Conservation (phyloP, 2,113 vertebrate genomes). For the Lichenostomus cassidix region DNA sequence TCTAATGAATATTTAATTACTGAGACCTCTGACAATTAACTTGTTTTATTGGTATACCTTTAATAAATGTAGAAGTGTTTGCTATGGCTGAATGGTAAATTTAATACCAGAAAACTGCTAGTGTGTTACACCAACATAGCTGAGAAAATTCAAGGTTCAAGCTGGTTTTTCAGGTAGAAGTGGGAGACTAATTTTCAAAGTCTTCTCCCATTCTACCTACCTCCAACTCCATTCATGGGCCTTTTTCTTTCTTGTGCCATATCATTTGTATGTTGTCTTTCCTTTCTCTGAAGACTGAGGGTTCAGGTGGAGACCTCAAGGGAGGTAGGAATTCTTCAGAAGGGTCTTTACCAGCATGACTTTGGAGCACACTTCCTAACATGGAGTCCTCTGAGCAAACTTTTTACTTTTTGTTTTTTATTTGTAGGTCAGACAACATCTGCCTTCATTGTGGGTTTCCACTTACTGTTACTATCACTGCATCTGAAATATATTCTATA, state of each 20-base stretch:
- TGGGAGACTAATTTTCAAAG: background rate
- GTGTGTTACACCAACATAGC: background rate
- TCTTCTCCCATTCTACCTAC: background rate
- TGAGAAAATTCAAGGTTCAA: background rate
- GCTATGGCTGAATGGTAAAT: background rate
- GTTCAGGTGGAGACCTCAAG: background rate
- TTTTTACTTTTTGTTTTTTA: background rate
- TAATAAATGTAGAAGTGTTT: background rate
- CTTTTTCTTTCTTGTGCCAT: background rate
- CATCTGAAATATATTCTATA: constrained; percentile 4
- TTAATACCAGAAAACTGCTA: background rate
- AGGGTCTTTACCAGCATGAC: background rate
- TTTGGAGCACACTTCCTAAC: background rate
- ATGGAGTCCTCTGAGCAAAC: background rate
- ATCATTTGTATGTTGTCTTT: background rate
- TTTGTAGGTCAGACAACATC: constrained; percentile 18
- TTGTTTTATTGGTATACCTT: background rate
- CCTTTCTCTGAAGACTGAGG: background rate
- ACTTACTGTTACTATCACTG: background rate
- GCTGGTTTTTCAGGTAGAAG: background rate
- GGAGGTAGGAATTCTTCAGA: constrained; percentile 3
- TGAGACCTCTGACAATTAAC: background rate
- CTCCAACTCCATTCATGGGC: background rate
- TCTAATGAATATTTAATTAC: background rate
- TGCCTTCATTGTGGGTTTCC: constrained; percentile 16